Base-by-base conservation (phyloP, 1,140 invertebrate species). In the Neodiprion fabricii region DNA sequence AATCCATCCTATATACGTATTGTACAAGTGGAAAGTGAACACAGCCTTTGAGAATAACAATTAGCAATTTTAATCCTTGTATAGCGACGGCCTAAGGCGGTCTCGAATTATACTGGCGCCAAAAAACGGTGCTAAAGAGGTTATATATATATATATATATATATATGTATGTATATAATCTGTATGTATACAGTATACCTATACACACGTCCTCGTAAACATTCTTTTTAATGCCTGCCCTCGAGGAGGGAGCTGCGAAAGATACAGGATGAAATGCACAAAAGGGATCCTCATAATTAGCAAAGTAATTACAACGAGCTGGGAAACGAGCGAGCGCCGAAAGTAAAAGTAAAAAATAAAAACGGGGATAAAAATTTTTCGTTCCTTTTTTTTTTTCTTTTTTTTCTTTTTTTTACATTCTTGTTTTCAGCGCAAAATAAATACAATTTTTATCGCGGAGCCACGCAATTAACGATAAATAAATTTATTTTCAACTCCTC, bases 11-110 rank as follows among this genome's bases (percentile, higher is more conserved):
- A 40, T 40, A 5, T 40, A 40, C 5, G 28, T 40, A 40, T 40
- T 40, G 28, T 40, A 40, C 28, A 40, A 40, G 28, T 40, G 28
- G 28, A 40, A 40, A 40, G 28, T 40, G 28, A 40, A 40, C 28
- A 40, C 7, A 78, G 81, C 81, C 79, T 80, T 79, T 78, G 79
- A 80, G 79, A 81, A 79, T 84, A 86, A 83, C 83, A 85, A 84
- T 86, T 85, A 86, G 80, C 79, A 79, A 85, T 83, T 78, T 84
- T 85, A 85, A 86, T 85, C 81, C 84, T 76, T 69, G 21, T 40
- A 40, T 5, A 40, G 71, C 66, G 66, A 74, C 75, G 70, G 75
- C 49, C 75, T 74, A 67, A 83, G 68, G 75, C 53, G 28, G 28
- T 40, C 28, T 40, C 28, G 28, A 40, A 40, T 40, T 40, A 40